phyloP scores from a whole-genome alignment of 2,113 vertebrate genomes.

The Elgaria multicarinata region DNA sequence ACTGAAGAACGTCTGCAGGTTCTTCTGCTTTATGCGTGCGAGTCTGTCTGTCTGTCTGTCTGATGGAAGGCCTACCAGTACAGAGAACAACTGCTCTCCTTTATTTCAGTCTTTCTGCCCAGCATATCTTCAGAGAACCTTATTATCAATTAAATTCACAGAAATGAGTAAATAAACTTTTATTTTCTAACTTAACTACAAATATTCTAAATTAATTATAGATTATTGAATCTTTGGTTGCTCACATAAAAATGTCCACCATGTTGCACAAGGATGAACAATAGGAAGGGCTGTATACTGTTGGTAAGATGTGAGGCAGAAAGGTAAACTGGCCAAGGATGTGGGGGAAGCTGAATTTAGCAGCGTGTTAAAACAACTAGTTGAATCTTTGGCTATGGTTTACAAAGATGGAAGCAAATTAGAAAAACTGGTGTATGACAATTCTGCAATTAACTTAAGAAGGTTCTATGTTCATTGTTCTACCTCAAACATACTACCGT shows the following conservation, averaged over 20 bases:
- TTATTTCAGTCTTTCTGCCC: not conserved
- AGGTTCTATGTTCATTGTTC: not conserved
- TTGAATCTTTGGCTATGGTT: not conserved
- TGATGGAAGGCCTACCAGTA: not conserved
- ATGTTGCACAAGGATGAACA: not conserved
- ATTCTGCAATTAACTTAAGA: not conserved
- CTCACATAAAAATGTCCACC: not conserved
- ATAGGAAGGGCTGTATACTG: not conserved
- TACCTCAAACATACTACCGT: not conserved
- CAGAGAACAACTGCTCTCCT: not conserved
- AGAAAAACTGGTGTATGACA: not conserved
- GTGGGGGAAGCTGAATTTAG: not conserved
- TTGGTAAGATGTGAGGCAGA: not conserved
- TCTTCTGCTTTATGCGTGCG: not conserved
- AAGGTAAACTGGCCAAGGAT: not conserved
- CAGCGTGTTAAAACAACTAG: slow-evolving; percentile 21
- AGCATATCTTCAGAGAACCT: not conserved
- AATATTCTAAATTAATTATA: not conserved
- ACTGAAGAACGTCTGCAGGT: not conserved
- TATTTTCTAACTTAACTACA: not conserved
- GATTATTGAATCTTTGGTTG: not conserved
- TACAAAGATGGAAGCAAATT: not conserved
- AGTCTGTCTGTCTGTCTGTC: not conserved
- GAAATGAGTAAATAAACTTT: not conserved
- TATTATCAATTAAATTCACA: not conserved